These are phyloP conservation scores for Ictalurus punctatus DNA, from an alignment of 2,113 vertebrate species.

Conservation along the genomic window DNA sequence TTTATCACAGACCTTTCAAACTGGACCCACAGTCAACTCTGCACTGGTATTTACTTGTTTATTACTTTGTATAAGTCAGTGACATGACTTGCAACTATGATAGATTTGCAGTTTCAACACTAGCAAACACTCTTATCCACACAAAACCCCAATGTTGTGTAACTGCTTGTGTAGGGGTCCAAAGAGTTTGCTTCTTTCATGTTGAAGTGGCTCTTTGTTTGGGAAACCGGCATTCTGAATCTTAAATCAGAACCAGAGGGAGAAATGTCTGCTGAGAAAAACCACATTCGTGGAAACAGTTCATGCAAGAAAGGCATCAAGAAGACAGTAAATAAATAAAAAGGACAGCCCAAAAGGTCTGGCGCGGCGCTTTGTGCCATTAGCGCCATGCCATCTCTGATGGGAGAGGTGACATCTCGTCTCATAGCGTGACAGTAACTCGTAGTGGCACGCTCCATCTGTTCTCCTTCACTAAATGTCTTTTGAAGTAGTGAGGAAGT, in stretches of 20 bases:
- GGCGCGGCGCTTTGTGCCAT: slow-evolving; percentile 31
- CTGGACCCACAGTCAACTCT: neutral
- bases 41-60: neutral
- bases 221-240: slow-evolving; percentile 49
- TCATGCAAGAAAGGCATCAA: slow-evolving; percentile 35
- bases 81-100: neutral
- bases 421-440: slow-evolving; percentile 60
- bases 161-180: slow-evolving; percentile 30
- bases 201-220: slow-evolving; percentile 51
- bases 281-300: slow-evolving; percentile 43
- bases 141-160: slow-evolving; percentile 22
- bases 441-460: slow-evolving; percentile 66
- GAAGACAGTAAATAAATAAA: slow-evolving; percentile 45
- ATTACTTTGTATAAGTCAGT: neutral
- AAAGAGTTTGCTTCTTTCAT: slow-evolving; percentile 27
- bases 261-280: slow-evolving; percentile 51
- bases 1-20: neutral
- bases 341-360: slow-evolving; percentile 31
- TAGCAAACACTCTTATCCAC: neutral
- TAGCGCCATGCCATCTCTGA: slow-evolving; percentile 46
- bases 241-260: slow-evolving; percentile 66
- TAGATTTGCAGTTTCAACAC: neutral
- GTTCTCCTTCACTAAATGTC: slow-evolving; percentile 60
- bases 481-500: slow-evolving; percentile 67
- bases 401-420: slow-evolving; percentile 53